Base-by-base conservation (phyloP, 2,888 invertebrate species). In the Halocaridina rubra region DNA sequence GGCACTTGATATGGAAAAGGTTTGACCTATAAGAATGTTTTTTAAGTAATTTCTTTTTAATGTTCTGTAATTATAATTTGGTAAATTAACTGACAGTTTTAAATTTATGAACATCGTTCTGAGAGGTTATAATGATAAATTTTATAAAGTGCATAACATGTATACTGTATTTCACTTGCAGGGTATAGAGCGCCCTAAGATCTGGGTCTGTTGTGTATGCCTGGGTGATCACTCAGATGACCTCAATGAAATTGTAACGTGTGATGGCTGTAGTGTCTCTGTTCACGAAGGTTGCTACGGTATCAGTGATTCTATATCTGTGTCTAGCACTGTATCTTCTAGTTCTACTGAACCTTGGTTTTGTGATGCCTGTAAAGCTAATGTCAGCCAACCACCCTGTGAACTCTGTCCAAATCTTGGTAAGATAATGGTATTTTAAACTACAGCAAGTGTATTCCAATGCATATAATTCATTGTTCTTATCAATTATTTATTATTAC, bases 341-440 rank as follows among this genome's bases (percentile, higher is more conserved):
- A 97, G 97, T 80, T 97, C 98, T 32, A 98, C 98, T 0, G 98
- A 99, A 88, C 98, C 98, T 0, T 99, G 99, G 99, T 99, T 99
- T 91, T 99, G 99, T 92, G 99, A 99, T 91, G 97, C 98, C 4
- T 99, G 99, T 90, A 95, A 96, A 89, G 97, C 97, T 24, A 97
- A 97, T 0, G 94, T 96, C 16, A 94, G 93, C 16, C 95, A 96
- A 90, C 98, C 98, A 0, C 94, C 93, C 53, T 99, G 99, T 71
- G 88, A 88, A 24, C 82, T 88, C 30, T 88, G 87, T 67, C 88
- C 88, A 16, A 86, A 88, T 74, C 77, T 87, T n/a, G 88, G 88
- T 88, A 33, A 79, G 88, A 84, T 10, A 10, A 39, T 27, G 33
- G 33, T 46, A 8, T n/a, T n/a, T 53, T 4, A 29, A 22, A 22